Evolutionary conservation across 2,797 vertebrate genomes (phyloP).

Genomic region (Pangasius mekongensis): DNA sequence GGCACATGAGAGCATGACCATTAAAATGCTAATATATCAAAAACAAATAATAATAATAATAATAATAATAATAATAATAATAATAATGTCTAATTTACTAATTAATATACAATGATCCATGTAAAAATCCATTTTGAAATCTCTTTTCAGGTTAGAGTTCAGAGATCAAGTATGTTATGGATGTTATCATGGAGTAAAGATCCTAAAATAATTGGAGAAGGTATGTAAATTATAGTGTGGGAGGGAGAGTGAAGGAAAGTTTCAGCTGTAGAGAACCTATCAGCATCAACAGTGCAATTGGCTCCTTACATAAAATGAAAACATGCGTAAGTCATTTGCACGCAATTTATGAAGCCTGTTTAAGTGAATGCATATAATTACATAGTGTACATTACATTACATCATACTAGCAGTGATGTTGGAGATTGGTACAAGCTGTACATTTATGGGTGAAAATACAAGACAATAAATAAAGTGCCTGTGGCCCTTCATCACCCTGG

Average conservation of each 20-base stretch:
- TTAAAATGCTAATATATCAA: conserved; percentile 55
- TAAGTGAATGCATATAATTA: neutral
- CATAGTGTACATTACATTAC: neutral
- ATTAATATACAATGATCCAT: neutral
- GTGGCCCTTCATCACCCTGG: conserved; percentile 38
- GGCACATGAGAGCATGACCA: conserved; percentile 55
- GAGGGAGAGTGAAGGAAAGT: conserved; percentile 15
- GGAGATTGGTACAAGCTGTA: conserved; percentile 15
- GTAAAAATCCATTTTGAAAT: neutral
- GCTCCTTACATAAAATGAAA: neutral
- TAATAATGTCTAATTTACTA: neutral
- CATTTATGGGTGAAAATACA: conserved; percentile 29
- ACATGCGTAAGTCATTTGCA: neutral
- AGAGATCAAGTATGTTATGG: neutral
- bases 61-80: no score
- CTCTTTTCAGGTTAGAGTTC: neutral
- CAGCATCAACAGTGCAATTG: conserved; percentile 38
- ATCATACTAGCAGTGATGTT: neutral
- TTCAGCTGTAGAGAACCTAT: conserved; percentile 12
- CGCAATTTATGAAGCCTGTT: neutral
- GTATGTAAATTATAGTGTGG: conserved; percentile 37
- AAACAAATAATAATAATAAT: neutral
- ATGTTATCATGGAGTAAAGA: conserved; percentile 67
- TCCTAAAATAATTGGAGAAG: conserved; percentile 11
- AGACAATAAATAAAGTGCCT: conserved; percentile 26